Evolutionary conservation across 35 echinoderm and acorn worm genomes (phyloP), one percentile per base, ranked within the genome.

Genomic region (Chiridota heheva): DNA sequence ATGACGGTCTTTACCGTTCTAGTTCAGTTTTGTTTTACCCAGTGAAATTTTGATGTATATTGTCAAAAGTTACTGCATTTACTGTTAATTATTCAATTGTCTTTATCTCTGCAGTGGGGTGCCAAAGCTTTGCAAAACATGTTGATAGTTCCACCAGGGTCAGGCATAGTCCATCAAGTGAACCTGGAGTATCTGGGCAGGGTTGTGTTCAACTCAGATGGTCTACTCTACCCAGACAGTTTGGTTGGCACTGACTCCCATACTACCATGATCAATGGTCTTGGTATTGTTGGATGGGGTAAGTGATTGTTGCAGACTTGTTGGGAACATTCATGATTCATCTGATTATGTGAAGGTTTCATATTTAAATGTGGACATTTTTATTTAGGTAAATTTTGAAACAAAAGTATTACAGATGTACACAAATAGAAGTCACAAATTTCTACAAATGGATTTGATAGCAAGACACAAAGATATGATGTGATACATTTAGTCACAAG

Each of bases 241-340:
- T 44, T 98, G 12, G 95, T 98, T 0, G 95, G 95, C 15, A 98
- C 95, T 36, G 95, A 98, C 74, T 98, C 89, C 10, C 95, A 98
- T 42, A 98, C 89, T 58, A 91, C 95, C 55, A 98, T 98, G 95
- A 98, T 98, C 60, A 98, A 98, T 85, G 95, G 95, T 17, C 85
- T 98, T 6, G 95, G 95, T 2, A 84, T 98, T 40, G 89, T 98
- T 25, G 95, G 95, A 40, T 98, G 95, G 95, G 95, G 95, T 98
- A 73, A 92, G 95, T 77, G 16, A 36, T 87, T 22, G 12, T 47
- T 44, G 12, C 10, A 45, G 18, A 49, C 12, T 34, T 29, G 8
- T 30, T 16, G 61, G 31, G 31, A 7, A 30, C 7, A 12, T 29
- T 28, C 31, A 30, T 18, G 31, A 30, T 18, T 30, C 61, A 65